Base-by-base conservation (phyloP, 23 tunicate species). In the Clavelina lepadiformis region DNA sequence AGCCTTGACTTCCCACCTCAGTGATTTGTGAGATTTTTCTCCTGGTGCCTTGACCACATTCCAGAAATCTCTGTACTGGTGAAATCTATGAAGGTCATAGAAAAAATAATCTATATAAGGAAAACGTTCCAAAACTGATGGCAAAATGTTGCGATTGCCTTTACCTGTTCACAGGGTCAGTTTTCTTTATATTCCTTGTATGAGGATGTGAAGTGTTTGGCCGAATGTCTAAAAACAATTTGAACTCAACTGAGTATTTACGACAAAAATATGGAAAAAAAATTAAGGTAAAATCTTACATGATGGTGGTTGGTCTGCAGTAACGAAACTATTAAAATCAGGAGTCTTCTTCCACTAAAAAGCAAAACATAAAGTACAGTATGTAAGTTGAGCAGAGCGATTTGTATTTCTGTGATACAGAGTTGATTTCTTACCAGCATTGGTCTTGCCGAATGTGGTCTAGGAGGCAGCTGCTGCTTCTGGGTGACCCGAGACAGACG, bases 1-100 rank as follows among this genome's bases (percentile, higher is more conserved):
- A 3, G 96, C 96, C 68, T 88, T 88, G 18, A 88, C 75, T 63
- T 88, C 84, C 96, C 96, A 88, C 28, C 96, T 41, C 26, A 88
- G 56, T 1, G 59, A 38, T 44, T 80, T 74, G 46, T 88, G 96
- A 1, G 76, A 37, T 33, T 73, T 80, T 51, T 74, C 96, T 7
- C 88, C 82, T 18, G 96, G 96, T 0, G 83, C 88, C 46, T 80
- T 80, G 36, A 69, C 47, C 28, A 61, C 56, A 55, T 61, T 68
- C 96, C 96, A 88, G 15, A 62, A 63, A 32, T 88, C 82, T 46
- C 61, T 46, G 78, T 88, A 88, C 33, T 88, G 82, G 31, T 66
- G 82, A 58, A 74, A 74, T 61, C 49, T 41, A 8, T 41, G 15
- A 41, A 11, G 49, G 15, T 15, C 15, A 8, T 8, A 41, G 49